Conservation (phyloP, 2,797 vertebrate genomes). For the Enteromius radiatus region DNA sequence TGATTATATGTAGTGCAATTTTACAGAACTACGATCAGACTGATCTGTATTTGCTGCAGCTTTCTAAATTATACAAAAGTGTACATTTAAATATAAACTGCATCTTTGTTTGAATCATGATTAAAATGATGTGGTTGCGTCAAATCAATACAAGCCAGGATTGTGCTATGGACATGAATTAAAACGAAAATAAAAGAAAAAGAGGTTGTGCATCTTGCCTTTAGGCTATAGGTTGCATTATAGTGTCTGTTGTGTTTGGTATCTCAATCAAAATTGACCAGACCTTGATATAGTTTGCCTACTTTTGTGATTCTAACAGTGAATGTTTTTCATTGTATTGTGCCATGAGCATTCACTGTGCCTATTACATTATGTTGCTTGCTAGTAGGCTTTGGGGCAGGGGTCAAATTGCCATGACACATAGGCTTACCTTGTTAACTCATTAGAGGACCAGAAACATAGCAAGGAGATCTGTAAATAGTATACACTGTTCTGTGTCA, state of each 20-base stretch:
- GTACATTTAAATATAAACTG: not conserved
- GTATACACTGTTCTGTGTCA: too few relatives aligned
- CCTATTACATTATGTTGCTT: not conserved
- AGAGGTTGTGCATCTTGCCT: too few relatives aligned
- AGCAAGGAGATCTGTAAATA: too few relatives aligned
- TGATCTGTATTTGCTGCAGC: too few relatives aligned
- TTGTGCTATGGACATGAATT: not conserved
- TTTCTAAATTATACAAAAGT: too few relatives aligned
- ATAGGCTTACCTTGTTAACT: not conserved
- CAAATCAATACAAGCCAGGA: not conserved
- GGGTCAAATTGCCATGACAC: too few relatives aligned
- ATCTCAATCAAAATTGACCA: not conserved
- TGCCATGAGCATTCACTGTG: not conserved
- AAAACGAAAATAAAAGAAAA: not conserved
- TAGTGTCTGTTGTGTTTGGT: not conserved
- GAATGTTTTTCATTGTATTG: not conserved
- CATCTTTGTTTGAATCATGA: not conserved
- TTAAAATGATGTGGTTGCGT: not conserved
- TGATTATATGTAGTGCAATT: not conserved
- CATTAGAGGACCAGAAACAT: not conserved
- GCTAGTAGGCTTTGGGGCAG: not conserved
- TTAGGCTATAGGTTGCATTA: not conserved
- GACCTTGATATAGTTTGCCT: not conserved
- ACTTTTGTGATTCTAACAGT: not conserved
- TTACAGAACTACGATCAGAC: not conserved